phyloP scores from a whole-genome alignment of 2,888 invertebrate genomes.

The Barypeithes pellucidus region DNA sequence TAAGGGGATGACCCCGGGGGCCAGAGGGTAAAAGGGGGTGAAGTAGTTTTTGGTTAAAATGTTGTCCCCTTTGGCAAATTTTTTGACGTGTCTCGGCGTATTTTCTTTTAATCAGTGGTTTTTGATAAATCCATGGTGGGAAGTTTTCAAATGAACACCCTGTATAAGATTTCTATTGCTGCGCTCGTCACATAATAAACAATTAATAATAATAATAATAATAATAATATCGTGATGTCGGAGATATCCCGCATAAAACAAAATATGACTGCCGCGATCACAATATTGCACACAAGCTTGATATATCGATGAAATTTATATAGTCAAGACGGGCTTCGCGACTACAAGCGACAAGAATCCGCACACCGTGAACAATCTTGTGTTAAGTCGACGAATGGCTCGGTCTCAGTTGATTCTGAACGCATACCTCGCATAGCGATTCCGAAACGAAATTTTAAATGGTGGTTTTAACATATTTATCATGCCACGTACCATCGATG shows the following conservation, averaged over 20 bases:
- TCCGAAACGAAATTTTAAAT: slow-evolving; percentile 54
- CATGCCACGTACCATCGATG: slow-evolving; percentile 27
- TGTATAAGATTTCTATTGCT: too few relatives aligned
- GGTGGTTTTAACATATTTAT: slow-evolving; percentile 53
- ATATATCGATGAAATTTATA: slow-evolving; percentile 51
- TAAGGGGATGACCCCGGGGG: too few relatives aligned
- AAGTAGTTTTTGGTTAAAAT: too few relatives aligned
- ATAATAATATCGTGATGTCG: neutral
- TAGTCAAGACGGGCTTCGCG: slow-evolving; percentile 42
- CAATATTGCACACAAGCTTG: slow-evolving; percentile 48
- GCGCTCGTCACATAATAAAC: too few relatives aligned
- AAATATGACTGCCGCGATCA: slow-evolving; percentile 26
- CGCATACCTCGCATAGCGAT: slow-evolving; percentile 47
- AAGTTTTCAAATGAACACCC: too few relatives aligned
- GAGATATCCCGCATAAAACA: neutral
- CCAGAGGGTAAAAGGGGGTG: too few relatives aligned
- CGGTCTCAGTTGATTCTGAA: slow-evolving; percentile 32
- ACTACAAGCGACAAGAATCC: slow-evolving; percentile 52
- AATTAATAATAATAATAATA: too few relatives aligned
- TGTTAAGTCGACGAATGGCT: slow-evolving; percentile 49
- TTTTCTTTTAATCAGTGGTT: too few relatives aligned
- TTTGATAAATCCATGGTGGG: too few relatives aligned
- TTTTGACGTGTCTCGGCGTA: too few relatives aligned
- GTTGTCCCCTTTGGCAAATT: too few relatives aligned
- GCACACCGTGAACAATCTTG: slow-evolving; percentile 52